A percentile compares a stretch with the other conserved stretches of the same genome.
Conservation (phyloP, 1,140 invertebrate species). For the Vollenhovia emeryi region DNA sequence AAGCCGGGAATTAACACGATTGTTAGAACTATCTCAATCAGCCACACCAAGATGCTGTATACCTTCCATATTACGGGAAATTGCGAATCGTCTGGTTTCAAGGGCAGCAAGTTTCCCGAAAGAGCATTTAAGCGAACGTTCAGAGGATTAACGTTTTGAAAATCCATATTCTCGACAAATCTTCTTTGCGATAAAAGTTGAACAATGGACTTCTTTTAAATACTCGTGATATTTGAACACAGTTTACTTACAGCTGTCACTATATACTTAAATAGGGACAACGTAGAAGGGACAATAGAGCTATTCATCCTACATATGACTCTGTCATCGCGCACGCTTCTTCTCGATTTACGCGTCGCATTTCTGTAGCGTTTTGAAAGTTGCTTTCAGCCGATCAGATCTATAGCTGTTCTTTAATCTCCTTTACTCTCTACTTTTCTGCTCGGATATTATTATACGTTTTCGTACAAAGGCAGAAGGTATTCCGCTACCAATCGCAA, state of each 20-base stretch:
- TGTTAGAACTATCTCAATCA: constrained; percentile 7
- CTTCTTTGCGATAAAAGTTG: not conserved
- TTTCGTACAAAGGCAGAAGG: not conserved
- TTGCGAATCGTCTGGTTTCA: not conserved
- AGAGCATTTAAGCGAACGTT: constrained; percentile 11
- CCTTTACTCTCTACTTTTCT: not conserved
- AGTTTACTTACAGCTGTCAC: not conserved
- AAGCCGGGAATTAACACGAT: not conserved
- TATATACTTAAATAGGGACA: not conserved
- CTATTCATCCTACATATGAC: not conserved
- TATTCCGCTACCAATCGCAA: not conserved
- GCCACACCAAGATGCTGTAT: constrained; percentile 8
- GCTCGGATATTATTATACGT: not conserved
- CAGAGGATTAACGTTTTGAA: constrained; percentile 11
- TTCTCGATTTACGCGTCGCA: not conserved
- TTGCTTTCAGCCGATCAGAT: not conserved
- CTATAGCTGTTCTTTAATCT: not conserved
- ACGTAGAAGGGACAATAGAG: not conserved
- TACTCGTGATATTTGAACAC: not conserved
- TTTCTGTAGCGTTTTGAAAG: not conserved
- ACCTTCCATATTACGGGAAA: not conserved
- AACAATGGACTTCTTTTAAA: not conserved
- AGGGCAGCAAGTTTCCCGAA: constrained; percentile 21
- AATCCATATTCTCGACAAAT: not conserved
- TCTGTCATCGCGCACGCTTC: not conserved